These are phyloP conservation scores for Galagoides demidoff DNA, from an alignment of 2,797 vertebrate genomes.

Conservation along the genomic window DNA sequence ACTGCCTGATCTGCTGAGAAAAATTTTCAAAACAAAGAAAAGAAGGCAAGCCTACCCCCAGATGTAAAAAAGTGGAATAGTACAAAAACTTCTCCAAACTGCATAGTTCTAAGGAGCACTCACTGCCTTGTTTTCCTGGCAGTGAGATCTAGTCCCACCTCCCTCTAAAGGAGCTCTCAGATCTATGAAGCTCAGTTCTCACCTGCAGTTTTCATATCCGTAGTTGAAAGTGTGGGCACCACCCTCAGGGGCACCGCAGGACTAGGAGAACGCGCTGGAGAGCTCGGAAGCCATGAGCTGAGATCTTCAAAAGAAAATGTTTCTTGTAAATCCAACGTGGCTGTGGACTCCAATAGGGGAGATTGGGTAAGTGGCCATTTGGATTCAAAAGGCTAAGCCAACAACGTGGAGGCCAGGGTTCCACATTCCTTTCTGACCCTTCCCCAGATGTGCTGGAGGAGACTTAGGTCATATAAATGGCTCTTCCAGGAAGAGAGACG, in stretches of 20 bases:
- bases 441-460: conserved; percentile 64
- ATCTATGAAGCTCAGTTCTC: conserved; percentile 66
- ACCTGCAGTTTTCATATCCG: conserved; percentile 98
- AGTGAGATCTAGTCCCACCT: background rate
- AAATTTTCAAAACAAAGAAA: background rate
- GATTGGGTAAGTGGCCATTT: conserved; percentile 56
- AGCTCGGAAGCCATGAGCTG: conserved; percentile 89
- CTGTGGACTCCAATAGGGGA: conserved; percentile 72
- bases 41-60: background rate
- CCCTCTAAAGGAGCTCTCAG: background rate
- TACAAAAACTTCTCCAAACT: background rate
- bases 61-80: background rate
- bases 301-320: conserved; percentile 86
- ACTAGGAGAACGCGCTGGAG: conserved; percentile 90
- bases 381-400: conserved; percentile 42
- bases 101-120: background rate
- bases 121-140: background rate
- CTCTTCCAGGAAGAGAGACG: conserved; percentile 76
- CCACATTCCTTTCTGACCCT: conserved; percentile 75
- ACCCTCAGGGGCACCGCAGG: conserved; percentile 92
- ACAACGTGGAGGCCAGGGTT: conserved; percentile 64
- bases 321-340: conserved; percentile 75
- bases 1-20: background rate
- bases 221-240: conserved; percentile 94
- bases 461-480: conserved; percentile 68